These are phyloP conservation scores for Caenorhabditis sp. DNA, from an alignment of 2,888 invertebrate genomes.

Conservation along the genomic window DNA sequence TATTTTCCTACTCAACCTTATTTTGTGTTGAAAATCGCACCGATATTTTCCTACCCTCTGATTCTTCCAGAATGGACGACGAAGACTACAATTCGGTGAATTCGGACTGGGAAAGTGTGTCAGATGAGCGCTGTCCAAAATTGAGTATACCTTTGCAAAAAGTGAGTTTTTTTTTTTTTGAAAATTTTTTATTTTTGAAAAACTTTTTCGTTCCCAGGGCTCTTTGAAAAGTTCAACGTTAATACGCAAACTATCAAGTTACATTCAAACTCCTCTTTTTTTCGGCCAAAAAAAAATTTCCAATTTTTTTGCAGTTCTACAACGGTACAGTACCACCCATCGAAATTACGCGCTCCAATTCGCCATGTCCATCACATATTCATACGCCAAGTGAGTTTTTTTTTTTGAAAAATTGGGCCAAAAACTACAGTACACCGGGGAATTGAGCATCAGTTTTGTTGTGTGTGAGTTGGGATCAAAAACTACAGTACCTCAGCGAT, in stretches of 20 bases:
- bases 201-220: background rate
- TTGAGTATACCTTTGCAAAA: background rate
- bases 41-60: background rate
- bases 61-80: background rate
- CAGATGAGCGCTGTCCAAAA: background rate
- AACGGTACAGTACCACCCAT: conserved; percentile 39
- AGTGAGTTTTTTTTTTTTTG: background rate
- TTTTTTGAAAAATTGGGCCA: background rate
- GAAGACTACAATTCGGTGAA: conserved; percentile 43
- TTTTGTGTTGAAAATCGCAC: background rate
- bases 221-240: background rate
- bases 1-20: too few relatives aligned
- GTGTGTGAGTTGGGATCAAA: too few relatives aligned
- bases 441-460: too few relatives aligned
- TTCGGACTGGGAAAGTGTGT: conserved; percentile 52
- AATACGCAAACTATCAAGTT: too few relatives aligned
- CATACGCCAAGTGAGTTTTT: conserved; percentile 34
- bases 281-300: background rate
- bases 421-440: too few relatives aligned
- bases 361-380: conserved; percentile 35
- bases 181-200: background rate
- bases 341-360: conserved; percentile 41
- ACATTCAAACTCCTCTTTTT: background rate
- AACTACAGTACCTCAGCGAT: too few relatives aligned
- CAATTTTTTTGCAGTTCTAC: conserved; percentile 27